A percentile compares a stretch with the other conserved stretches of the same genome.
Conservation (phyloP, 2,888 invertebrate species). For the Tetrapedia diversipes region DNA sequence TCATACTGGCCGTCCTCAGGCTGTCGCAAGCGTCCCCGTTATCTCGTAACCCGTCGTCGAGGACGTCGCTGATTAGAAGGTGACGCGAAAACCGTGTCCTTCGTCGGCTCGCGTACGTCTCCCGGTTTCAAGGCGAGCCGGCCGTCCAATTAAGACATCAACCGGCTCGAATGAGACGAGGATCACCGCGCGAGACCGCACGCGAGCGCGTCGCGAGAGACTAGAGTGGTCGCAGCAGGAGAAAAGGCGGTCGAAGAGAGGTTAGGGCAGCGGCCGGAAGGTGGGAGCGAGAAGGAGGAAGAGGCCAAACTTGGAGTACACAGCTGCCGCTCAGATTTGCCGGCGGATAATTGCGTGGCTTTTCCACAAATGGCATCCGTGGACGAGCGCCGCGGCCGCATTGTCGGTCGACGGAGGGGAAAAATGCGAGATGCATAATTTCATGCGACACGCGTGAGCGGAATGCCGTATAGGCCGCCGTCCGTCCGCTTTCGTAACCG, state of each 20-base stretch:
- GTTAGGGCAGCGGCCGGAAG: constrained; percentile 17
- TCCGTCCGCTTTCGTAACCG: constrained; percentile 52
- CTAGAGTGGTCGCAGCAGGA: background rate
- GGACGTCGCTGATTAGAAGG: constrained; percentile 29
- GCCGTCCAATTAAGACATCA: constrained; percentile 81
- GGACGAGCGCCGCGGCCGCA: constrained; percentile 53
- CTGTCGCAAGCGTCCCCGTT: background rate
- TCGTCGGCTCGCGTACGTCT: background rate
- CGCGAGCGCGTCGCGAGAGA: constrained; percentile 47
- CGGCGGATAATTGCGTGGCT: constrained; percentile 80
- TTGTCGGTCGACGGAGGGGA: constrained; percentile 48
- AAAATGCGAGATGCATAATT: constrained; percentile 71
- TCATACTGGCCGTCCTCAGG: background rate
- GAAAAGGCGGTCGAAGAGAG: constrained; percentile 21
- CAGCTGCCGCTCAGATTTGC: constrained; percentile 81
- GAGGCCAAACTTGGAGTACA: constrained; percentile 78
- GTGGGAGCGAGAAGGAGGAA: constrained; percentile 43
- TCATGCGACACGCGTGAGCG: constrained; percentile 70
- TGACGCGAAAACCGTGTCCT: constrained; percentile 9
- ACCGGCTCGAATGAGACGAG: constrained; percentile 73
- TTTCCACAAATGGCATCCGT: constrained; percentile 78
- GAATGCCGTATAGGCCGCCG: constrained; percentile 66
- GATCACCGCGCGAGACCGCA: constrained; percentile 65
- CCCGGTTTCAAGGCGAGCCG: constrained; percentile 63
- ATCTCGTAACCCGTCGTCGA: background rate